These are phyloP conservation scores for Myathropa florea DNA, from an alignment of 2,888 invertebrate species.

Conservation along the genomic window DNA sequence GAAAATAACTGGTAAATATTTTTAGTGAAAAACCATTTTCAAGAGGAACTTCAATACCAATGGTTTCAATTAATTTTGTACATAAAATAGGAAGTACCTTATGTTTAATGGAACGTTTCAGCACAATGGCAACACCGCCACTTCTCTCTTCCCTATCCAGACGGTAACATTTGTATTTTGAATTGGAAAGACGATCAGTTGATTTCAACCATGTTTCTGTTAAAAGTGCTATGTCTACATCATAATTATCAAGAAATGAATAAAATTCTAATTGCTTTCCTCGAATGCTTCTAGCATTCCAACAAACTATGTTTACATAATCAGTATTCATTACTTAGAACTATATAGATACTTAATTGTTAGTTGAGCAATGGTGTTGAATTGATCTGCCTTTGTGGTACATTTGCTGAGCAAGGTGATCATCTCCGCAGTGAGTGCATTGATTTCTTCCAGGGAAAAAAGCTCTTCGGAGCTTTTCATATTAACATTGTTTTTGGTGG, in stretches of 20 bases:
- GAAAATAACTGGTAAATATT: background rate
- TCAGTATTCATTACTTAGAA: background rate
- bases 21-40: background rate
- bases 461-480: background rate
- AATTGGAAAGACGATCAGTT: background rate
- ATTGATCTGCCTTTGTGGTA: background rate
- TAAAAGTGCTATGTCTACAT: background rate
- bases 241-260: background rate
- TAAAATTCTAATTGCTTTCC: background rate
- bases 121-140: background rate
- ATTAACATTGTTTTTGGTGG: background rate
- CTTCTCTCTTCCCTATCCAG: constrained; percentile 16
- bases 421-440: background rate
- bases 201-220: background rate
- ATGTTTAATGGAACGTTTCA: background rate
- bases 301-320: background rate
- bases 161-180: background rate
- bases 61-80: background rate
- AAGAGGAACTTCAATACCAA: background rate
- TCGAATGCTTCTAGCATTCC: background rate
- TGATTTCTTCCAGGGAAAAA: background rate
- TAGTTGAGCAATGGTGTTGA: background rate
- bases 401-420: background rate
- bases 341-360: background rate
- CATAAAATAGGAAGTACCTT: background rate